Base-by-base conservation (phyloP, 2,797 vertebrate species). In the Sebastes taczanowskii region DNA sequence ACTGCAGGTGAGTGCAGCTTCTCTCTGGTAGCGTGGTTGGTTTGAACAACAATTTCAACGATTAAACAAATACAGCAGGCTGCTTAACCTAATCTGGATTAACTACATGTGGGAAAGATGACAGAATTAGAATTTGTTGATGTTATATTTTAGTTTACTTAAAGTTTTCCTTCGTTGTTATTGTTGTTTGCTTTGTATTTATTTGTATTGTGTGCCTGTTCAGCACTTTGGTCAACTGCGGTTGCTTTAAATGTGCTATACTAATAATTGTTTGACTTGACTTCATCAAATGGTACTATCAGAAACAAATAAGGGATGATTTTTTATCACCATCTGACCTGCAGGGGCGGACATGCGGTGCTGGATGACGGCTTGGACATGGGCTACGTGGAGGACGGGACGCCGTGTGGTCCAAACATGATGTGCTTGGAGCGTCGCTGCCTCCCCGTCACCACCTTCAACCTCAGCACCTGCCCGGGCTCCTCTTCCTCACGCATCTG, bases 331-430 rank as follows among this genome's bases (percentile, higher is more conserved):
- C 11, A 1, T 77, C 16, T 71, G 55, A 65, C 11, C 30, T 62
- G 8, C 88, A 99, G 97, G 66, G 98, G 98, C 0, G 98, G 97
- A 70, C 97, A 99, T 1, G 98, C 97, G 1, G 95, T 98, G 83
- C 93, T 99, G 89, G 97, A 98, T 7, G 98, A 99, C 0, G 97
- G 97, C 81, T 95, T 97, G 0, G 97, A 98, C 84, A 89, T 99
- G 90, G 99, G 98, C 89, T 99, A 99, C 1, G 97, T 99, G 86
- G 98, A 99, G 87, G 98, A 99, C 0, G 98, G 98, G 78, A 97
- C 98, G 0, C 97, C 97, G 4, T 99, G 98, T 1, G 98, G 98
- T 16, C 98, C 98, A 4, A 97, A 97, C 89, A 99, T 99, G 98
- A 96, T 99, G 96, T 99, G 98, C 90, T 93, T 98, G 88, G 97